These are phyloP conservation scores for Dynastes tityus DNA, from an alignment of 2,888 invertebrate species.

Conservation along the genomic window DNA sequence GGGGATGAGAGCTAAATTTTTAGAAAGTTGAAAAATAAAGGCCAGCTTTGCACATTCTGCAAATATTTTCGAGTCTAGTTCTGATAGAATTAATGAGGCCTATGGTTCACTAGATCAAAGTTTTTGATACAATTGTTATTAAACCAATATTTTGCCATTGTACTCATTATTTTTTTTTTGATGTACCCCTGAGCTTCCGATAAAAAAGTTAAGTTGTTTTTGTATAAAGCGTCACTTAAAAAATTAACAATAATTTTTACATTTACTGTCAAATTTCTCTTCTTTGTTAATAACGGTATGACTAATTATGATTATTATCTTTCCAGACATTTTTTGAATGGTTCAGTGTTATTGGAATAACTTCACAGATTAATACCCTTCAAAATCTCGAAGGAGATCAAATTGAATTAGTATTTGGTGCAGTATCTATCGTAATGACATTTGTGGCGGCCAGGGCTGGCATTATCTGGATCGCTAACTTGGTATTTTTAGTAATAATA, in stretches of 20 bases:
- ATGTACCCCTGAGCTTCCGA: neutral
- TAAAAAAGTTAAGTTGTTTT: neutral
- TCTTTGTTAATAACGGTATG: too few relatives aligned
- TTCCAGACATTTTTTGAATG: constrained; percentile 61
- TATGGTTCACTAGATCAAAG: too few relatives aligned
- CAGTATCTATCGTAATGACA: constrained; percentile 58
- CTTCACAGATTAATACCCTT: constrained; percentile 58
- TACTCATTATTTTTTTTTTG: neutral
- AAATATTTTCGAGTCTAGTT: too few relatives aligned
- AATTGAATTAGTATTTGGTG: constrained; percentile 53
- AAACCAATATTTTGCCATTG: neutral
- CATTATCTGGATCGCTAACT: constrained; percentile 61
- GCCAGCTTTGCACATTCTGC: too few relatives aligned
- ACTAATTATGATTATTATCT: neutral
- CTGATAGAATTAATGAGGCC: too few relatives aligned
- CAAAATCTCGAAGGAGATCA: constrained; percentile 54
- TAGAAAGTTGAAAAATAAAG: too few relatives aligned
- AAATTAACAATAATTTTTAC: neutral
- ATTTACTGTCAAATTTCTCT: too few relatives aligned
- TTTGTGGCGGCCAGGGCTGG: constrained; percentile 58
- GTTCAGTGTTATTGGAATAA: constrained; percentile 61
- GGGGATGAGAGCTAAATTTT: too few relatives aligned
- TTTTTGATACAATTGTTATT: neutral
- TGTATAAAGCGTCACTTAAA: neutral
- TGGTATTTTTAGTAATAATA: constrained; percentile 59